These are phyloP conservation scores for Saguinus imperator DNA, from an alignment of 2,113 vertebrate genomes.

Conservation along the genomic window DNA sequence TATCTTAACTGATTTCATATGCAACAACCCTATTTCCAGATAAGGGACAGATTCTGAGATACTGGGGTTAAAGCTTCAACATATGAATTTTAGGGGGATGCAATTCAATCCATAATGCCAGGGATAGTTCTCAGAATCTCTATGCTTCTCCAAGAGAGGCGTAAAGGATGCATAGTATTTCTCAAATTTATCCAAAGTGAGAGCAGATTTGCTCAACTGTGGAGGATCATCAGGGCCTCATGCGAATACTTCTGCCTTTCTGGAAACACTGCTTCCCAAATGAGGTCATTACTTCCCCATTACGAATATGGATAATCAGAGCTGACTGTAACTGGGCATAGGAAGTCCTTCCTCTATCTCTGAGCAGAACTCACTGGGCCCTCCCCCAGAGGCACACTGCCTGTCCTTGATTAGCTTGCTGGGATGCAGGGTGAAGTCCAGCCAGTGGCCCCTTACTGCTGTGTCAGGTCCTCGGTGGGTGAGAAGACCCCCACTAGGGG, in stretches of 20 bases:
- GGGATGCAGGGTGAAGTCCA: not conserved
- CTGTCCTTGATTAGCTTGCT: not conserved
- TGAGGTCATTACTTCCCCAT: not conserved
- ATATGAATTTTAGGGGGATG: not conserved
- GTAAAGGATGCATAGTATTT: not conserved
- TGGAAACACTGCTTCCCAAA: not conserved
- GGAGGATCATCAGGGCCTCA: not conserved
- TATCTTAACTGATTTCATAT: not conserved
- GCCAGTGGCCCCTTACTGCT: not conserved
- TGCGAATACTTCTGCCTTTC: not conserved
- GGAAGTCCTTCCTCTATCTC: not conserved
- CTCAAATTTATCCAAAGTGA: not conserved
- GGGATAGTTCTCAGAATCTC: not conserved
- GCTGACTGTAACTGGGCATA: not conserved
- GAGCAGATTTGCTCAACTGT: not conserved
- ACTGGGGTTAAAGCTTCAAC: not conserved
- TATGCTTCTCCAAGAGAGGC: not conserved
- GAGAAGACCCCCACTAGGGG: not conserved
- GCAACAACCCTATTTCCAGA: not conserved
- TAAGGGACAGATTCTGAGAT: not conserved
- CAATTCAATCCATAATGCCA: not conserved
- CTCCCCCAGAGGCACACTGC: not conserved
- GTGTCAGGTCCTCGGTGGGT: not conserved
- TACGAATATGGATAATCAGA: not conserved
- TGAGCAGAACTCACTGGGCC: not conserved